Evolutionary conservation across 2,888 invertebrate species (phyloP), one percentile per base, ranked within the genome.

Genomic region (Augiades crinisus): DNA sequence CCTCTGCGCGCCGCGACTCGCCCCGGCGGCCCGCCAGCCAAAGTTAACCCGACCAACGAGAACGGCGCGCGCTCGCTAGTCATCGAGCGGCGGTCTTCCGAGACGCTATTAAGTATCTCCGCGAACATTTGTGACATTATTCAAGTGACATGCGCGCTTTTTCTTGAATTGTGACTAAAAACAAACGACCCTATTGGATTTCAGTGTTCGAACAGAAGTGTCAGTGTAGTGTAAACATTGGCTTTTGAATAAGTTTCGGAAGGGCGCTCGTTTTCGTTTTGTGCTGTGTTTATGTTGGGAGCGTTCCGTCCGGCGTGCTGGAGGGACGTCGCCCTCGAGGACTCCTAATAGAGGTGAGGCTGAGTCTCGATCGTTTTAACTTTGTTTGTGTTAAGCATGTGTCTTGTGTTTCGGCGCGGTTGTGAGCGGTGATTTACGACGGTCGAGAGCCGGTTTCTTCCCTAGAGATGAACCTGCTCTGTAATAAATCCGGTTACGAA

Each of bases 271-370:
- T 73, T 81, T 73, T 68, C 67, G 75, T 76, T 79, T 81, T 78
- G 87, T 88, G 86, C 78, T 84, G 88, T 89, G 88, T 89, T 89
- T 89, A 87, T 87, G 87, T 88, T 81, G 75, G 76, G 72, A 81
- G 72, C 80, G 82, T 71, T 80, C 70, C 70, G 75, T 79, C 75
- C 81, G 80, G 78, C 78, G 75, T 77, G 75, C 64, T 63, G 59
- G 59, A 72, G 78, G 78, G 78, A 84, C 88, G 83, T 87, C 87
- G 87, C 88, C 86, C 85, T 77, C 88, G 67, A 78, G 68, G 78
- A 81, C 72, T 81, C 72, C 59, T 78, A 75, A 71, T 78, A 83
- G 82, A 85, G 80, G 88, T 87, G 55, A 77, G 70, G 59, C 67
- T 57, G 47, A 54, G 68, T 68, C 65, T 70, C 65, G 64, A 68